These are phyloP conservation scores for Tenualosa ilisha DNA, from an alignment of 2,797 vertebrate genomes.

Conservation along the genomic window DNA sequence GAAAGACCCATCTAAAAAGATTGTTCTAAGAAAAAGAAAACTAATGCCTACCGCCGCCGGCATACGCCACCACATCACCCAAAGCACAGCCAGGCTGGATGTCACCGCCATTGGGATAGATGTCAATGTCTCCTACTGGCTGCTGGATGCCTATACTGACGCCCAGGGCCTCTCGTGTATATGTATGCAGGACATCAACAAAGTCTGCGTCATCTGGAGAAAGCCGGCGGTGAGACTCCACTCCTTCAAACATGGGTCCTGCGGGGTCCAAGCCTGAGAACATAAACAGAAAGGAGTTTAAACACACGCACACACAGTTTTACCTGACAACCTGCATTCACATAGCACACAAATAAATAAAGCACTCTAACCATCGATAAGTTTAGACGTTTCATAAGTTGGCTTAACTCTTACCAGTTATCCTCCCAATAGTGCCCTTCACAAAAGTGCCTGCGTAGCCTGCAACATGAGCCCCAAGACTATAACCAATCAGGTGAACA, in stretches of 20 bases:
- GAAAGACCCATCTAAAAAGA: neutral
- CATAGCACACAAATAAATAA: neutral
- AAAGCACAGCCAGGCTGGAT: conserved; percentile 91
- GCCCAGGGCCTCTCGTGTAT: conserved; percentile 86
- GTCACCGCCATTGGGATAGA: conserved; percentile 95
- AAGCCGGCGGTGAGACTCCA: conserved; percentile 79
- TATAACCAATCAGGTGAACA: conserved; percentile 95
- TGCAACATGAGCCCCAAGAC: conserved; percentile 92
- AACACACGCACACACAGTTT: neutral
- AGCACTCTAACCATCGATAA: too few species aligned
- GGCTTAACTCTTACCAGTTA: conserved; percentile 80
- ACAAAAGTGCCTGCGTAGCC: conserved; percentile 87
- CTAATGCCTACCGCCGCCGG: neutral
- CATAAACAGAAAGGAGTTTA: neutral
- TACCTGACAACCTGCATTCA: neutral
- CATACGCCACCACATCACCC: conserved; percentile 80
- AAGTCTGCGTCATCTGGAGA: conserved; percentile 93
- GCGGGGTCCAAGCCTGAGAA: conserved; percentile 89
- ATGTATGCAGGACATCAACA: conserved; percentile 95
- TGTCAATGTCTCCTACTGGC: conserved; percentile 91
- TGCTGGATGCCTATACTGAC: conserved; percentile 96
- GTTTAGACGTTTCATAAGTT: neutral
- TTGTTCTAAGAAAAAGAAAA: neutral
- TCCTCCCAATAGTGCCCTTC: conserved; percentile 85
- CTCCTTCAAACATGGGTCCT: conserved; percentile 94